These are phyloP conservation scores for Chaetodon auriga DNA, from an alignment of 2,113 vertebrate genomes.

Conservation along the genomic window DNA sequence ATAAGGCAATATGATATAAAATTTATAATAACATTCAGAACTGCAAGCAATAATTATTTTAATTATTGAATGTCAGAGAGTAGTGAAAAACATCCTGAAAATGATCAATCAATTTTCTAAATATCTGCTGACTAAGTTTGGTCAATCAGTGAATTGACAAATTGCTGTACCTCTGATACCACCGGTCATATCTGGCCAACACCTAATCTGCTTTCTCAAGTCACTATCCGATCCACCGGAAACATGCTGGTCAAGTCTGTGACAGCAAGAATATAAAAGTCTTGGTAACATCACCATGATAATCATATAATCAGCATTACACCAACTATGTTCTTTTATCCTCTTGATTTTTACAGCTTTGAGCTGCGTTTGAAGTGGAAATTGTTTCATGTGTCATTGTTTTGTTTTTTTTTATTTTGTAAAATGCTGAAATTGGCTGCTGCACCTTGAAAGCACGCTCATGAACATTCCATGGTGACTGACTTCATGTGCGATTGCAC, in stretches of 20 bases:
- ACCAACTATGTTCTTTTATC: no score
- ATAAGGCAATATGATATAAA: no score
- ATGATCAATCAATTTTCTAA: not conserved
- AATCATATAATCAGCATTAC: no score
- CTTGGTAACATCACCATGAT: no score
- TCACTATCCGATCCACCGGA: no score
- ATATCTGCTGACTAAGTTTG: not conserved
- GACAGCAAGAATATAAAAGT: not conserved
- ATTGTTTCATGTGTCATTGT: not conserved
- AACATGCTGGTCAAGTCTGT: no score
- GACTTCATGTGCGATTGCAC: not conserved
- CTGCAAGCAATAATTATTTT: not conserved
- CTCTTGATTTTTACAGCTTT: not conserved
- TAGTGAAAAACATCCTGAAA: not conserved
- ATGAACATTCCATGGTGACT: not conserved
- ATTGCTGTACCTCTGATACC: not conserved
- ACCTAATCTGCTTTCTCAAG: not conserved
- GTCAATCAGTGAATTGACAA: not conserved
- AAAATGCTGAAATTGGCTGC: not conserved
- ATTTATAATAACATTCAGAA: not conserved
- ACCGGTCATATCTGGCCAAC: not conserved
- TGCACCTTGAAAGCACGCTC: not conserved
- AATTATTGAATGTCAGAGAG: no score
- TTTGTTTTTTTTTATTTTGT: not conserved
- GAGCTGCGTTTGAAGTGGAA: not conserved